Evolutionary conservation across 1,140 invertebrate species (phyloP).

Genomic region (Heliconius eleuchia): DNA sequence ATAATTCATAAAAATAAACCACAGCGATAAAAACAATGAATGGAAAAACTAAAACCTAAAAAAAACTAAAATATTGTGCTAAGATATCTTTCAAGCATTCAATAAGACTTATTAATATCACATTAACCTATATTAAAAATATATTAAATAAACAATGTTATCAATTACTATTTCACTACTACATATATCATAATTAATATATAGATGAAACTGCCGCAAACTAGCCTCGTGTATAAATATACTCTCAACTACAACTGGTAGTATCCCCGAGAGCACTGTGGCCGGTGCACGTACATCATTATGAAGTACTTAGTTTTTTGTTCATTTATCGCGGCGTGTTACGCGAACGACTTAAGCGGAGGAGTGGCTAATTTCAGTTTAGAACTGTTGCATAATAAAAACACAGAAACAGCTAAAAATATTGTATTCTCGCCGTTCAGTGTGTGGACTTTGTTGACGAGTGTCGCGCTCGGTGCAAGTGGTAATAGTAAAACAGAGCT

Average conservation of each 20-base stretch:
- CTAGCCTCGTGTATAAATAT: not conserved
- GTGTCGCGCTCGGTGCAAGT: constrained; percentile 59
- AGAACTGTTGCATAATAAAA: constrained; percentile 65
- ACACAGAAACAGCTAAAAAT: constrained; percentile 56
- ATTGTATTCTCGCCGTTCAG: constrained; percentile 74
- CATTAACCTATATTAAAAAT: not conserved
- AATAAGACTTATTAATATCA: not conserved
- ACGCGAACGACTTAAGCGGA: constrained; percentile 61
- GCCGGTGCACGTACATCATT: constrained; percentile 46
- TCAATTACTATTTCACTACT: not conserved
- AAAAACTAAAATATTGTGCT: no score
- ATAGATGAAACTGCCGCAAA: not conserved
- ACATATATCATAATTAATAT: not conserved
- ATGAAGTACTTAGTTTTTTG: constrained; percentile 48
- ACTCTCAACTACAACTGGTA: not conserved
- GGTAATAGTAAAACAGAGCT: constrained; percentile 46
- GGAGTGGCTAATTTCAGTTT: constrained; percentile 72
- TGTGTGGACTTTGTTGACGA: constrained; percentile 71
- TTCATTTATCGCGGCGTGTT: constrained; percentile 48
- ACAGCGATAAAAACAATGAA: no score
- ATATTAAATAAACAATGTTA: not conserved
- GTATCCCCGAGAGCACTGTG: not conserved
- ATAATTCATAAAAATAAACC: no score
- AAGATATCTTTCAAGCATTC: not conserved
- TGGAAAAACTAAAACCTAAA: no score